phyloP scores from a whole-genome alignment of 2,113 vertebrate species.

The Pelodiscus sinensis region DNA sequence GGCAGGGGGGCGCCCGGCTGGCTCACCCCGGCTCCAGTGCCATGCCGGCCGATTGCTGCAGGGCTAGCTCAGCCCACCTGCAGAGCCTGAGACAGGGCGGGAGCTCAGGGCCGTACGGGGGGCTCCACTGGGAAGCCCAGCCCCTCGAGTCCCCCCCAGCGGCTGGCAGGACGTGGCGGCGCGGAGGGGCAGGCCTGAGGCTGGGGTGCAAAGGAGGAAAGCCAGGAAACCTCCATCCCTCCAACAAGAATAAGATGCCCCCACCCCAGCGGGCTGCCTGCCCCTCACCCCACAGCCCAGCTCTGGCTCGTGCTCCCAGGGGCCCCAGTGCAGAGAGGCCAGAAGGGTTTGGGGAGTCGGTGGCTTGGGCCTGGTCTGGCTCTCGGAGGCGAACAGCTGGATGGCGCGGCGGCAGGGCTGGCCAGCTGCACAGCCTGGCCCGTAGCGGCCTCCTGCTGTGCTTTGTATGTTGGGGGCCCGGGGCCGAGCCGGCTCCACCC shows the following conservation, averaged over 20 bases:
- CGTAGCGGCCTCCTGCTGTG: too few relatives aligned
- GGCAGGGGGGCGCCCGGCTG: too few relatives aligned
- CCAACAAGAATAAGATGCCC: neutral
- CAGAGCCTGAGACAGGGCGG: neutral
- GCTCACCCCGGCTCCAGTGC: neutral
- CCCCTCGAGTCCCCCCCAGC: neutral
- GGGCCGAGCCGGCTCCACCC: neutral
- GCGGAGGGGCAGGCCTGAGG: neutral
- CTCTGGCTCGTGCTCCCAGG: too few relatives aligned
- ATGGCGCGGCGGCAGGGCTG: too few relatives aligned
- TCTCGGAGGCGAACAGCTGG: too few relatives aligned
- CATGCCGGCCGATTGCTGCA: neutral
- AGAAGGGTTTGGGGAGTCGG: too few relatives aligned
- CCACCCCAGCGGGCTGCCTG: neutral
- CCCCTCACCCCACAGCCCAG: neutral
- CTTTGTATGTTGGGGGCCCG: too few relatives aligned
- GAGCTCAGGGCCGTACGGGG: neutral
- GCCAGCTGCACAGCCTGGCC: too few relatives aligned
- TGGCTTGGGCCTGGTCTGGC: too few relatives aligned
- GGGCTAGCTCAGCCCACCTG: fast-evolving
- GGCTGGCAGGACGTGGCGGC: neutral
- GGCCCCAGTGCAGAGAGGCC: too few relatives aligned
- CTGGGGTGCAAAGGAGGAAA: neutral
- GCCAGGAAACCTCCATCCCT: neutral
- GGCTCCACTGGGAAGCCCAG: neutral